Evolutionary conservation across 2,797 vertebrate genomes (phyloP), one percentile per base, ranked within the genome.

Genomic region (Poecilia velifera): DNA sequence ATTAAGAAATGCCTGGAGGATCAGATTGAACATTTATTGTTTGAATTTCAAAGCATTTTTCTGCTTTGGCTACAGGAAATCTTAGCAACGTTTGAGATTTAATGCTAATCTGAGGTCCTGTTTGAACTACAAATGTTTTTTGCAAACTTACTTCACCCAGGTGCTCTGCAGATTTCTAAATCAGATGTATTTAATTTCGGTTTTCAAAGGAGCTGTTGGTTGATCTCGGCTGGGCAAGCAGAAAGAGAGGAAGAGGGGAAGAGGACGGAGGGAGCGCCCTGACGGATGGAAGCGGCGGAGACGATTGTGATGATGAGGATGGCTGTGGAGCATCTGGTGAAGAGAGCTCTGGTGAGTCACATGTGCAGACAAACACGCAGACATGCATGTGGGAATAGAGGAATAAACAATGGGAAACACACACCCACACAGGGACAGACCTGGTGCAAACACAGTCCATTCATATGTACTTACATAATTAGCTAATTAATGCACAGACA

Each of bases 241-340:
- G 87, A 77, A 90, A 92, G 84, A 95, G 94, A 59, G 91, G 47
- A 90, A 95, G 77, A 59, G 83, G 64, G 25, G 89, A 93, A 53
- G 84, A 92, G 87, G 89, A 87, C 41, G 88, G 84, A 41, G 88
- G 87, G 36, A 92, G 82, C 64, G 75, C 81, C 12, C 88, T 79
- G 81, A 92, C 49, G 43, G 87, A 91, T 43, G 81, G 76, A 57
- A 93, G 93, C 82, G 93, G 95, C 6, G 93, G 92, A 46, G 88
- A 85, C 0, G 82, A 91, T 51, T 98, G 97, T 16, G 97, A 97
- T 77, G 97, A 97, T 94, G 97, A 98, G 90, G 97, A 98, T 72
- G 96, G 96, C 76, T 98, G 97, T 86, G 96, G 96, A 84, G 96
- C 95, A 86, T 97, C 97, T 8, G 97, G 96, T 31, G 93, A 95